These are phyloP conservation scores for Rattus norvegicus DNA, from an alignment of 2,113 vertebrate species.

Conservation along the genomic window DNA sequence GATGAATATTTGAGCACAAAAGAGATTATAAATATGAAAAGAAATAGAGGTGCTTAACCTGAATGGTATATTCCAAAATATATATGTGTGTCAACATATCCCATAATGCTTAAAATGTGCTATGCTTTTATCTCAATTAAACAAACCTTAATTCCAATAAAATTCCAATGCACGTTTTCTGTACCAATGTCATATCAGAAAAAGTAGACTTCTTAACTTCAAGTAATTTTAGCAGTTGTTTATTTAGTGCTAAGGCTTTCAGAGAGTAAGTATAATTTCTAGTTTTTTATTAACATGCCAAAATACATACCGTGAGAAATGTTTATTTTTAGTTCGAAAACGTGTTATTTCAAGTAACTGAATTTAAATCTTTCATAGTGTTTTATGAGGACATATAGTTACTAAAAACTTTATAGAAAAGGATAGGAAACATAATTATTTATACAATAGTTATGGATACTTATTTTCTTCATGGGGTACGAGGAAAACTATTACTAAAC, in stretches of 20 bases:
- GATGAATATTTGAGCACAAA: neutral
- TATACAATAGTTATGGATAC: slow-evolving; percentile 22
- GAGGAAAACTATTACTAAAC: neutral
- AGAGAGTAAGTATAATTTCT: slow-evolving; percentile 68
- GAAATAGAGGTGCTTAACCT: neutral
- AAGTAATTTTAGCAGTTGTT: slow-evolving; percentile 69
- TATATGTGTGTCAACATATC: neutral
- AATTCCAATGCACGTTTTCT: slow-evolving; percentile 65
- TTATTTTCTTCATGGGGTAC: neutral
- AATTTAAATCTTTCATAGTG: slow-evolving; percentile 45
- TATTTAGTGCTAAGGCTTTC: slow-evolving; percentile 73
- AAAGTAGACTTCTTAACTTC: slow-evolving; percentile 47
- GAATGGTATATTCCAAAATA: neutral
- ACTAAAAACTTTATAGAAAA: neutral
- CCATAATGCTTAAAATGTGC: neutral
- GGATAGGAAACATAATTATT: slow-evolving; percentile 39
- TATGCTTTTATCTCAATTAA: neutral
- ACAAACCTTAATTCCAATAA: neutral
- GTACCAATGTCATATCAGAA: slow-evolving; percentile 73
- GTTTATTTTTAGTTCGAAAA: slow-evolving; percentile 62
- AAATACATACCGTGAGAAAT: slow-evolving; percentile 40
- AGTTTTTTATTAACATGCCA: slow-evolving; percentile 64
- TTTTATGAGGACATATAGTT: slow-evolving; percentile 30
- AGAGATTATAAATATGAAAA: neutral
- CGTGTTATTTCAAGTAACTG: neutral